Conservation (phyloP, 1,140 invertebrate species). For the Apis cerana region DNA sequence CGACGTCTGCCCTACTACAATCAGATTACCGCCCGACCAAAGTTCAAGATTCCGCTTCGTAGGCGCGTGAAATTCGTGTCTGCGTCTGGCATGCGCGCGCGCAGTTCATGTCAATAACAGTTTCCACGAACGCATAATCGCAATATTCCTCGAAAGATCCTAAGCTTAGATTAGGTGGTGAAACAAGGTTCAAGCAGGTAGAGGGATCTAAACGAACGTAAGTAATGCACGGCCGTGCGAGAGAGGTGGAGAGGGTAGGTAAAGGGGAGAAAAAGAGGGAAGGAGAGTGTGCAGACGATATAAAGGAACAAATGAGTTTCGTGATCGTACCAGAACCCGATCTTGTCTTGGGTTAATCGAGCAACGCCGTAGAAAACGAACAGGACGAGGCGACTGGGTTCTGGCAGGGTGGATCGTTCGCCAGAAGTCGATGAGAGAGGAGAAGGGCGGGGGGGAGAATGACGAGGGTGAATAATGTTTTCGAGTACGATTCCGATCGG, state of each 20-base stretch:
- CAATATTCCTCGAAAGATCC: slow-evolving; percentile 36
- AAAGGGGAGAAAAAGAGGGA: background rate
- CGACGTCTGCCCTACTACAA: slow-evolving; percentile 1
- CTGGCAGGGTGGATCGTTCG: slow-evolving; percentile 37
- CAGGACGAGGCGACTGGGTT: slow-evolving; percentile 5
- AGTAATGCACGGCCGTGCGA: slow-evolving; percentile 39
- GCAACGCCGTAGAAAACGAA: slow-evolving; percentile 59
- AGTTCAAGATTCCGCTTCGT: background rate
- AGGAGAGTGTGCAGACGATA: slow-evolving; percentile 52
- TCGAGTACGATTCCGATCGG: slow-evolving; percentile 39
- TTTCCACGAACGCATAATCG: slow-evolving; percentile 48
- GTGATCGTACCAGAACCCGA: slow-evolving; percentile 68
- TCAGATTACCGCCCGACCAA: background rate
- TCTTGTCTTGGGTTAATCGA: slow-evolving; percentile 70
- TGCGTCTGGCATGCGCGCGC: background rate
- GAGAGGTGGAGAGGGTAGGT: background rate
- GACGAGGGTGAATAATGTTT: slow-evolving; percentile 46
- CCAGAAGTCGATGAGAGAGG: background rate
- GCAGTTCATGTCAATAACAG: slow-evolving; percentile 42
- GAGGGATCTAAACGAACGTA: slow-evolving; percentile 58
- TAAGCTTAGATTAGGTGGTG: slow-evolving; percentile 17
- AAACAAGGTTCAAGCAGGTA: slow-evolving; percentile 43
- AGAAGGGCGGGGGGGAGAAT: slow-evolving; percentile 32
- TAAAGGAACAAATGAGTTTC: slow-evolving; percentile 69
- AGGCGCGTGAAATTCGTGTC: no score